Evolutionary conservation across 2,888 invertebrate genomes (phyloP), one percentile per base, ranked within the genome.

Genomic region (Malthinus flaveolus): DNA sequence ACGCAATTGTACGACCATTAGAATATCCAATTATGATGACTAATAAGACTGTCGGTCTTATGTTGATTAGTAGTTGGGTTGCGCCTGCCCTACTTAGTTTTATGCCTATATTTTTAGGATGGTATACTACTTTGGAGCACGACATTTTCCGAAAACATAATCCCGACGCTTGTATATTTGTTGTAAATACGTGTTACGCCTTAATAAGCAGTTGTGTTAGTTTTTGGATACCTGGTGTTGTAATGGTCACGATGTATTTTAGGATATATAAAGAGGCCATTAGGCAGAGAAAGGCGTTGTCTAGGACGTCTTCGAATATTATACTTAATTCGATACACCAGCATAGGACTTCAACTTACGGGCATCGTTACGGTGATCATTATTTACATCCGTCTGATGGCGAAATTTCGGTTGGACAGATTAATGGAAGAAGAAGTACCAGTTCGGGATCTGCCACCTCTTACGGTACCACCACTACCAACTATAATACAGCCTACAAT

Each of bases 21-120:
- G 93, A 95, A 76, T 96, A 97, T 76, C 93, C 95, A 8, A 86
- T 91, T 36, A 93, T 91, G 54, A 95, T 96, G 93, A 95, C 95
- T 0, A 87, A 90, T 71, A 83, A 85, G 67, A 89, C 91, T 3
- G 90, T 90, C 1, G 83, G 81, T 79, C 87, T 92, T 59, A 93
- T 93, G 93, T 77, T 95, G 52, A 88, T 91, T 37, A 89, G 91
- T 23, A 95, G 95, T 0, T 97, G 97, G 97, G 86, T 92, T 68
- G 86, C 94, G 60, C 95, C 97, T 0, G 93, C 93, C 0, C 79
- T 95, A 53, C 93, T 97, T 58, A 95, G 96, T 15, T 96, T 96
- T 76, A 87, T 94, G 11, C 97, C 97, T 2, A 96, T 97, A 56
- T 95, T 96, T 77, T 87, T 95, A 75, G 95, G 94, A 10, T 86